Base-by-base conservation (phyloP, 2,113 vertebrate genomes). In the Thalassarche chlororhynchos region DNA sequence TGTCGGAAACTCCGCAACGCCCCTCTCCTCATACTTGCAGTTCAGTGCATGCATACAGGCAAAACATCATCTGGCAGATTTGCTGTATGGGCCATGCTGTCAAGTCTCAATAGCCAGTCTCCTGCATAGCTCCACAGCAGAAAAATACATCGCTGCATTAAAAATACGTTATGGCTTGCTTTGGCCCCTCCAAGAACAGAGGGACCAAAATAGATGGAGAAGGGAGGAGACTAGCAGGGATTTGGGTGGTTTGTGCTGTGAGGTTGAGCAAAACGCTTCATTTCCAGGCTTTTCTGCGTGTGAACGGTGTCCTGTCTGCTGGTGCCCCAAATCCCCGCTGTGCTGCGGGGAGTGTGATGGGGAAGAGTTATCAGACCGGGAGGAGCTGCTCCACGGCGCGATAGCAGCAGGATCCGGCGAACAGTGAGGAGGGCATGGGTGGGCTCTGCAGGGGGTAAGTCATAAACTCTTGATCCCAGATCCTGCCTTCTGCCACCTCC, bases 391-490 rank as follows among this genome's bases (percentile, higher is more conserved):
- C 64, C 24, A 5, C 1, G 3, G 28, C 10, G 16, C 1, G 5
- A 76, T 52, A 34, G 81, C 46, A 40, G 52, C 17, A 24, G 57
- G 52, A 65, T 49, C 20, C 1, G 6, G n/a, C 2, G 3, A 71
- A 3, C 4, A 47, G 79, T 1, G 5, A 13, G 38, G 57, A 92
- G 40, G 44, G 52, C 61, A 68, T 2, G 17, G 80, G 40, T 74
- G 83, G 95, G 86, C 85, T 84, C 76, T 26, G 47, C 2, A 8
- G 25, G 26, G 17, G 32, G 7, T 69, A 83, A 96, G 24, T 89
- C 92, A 92, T 60, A 91, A 96, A 80, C 80, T 81, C 83, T 61
- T 70, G 52, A 84, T 94, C 86, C 76, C 76, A 64, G 84, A 70
- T 89, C 65, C 55, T 7, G 3, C 68, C 57, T 97, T 89, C 83